Conservation (phyloP, 2,888 invertebrate species). For the Brachynemurus nebulosus region DNA sequence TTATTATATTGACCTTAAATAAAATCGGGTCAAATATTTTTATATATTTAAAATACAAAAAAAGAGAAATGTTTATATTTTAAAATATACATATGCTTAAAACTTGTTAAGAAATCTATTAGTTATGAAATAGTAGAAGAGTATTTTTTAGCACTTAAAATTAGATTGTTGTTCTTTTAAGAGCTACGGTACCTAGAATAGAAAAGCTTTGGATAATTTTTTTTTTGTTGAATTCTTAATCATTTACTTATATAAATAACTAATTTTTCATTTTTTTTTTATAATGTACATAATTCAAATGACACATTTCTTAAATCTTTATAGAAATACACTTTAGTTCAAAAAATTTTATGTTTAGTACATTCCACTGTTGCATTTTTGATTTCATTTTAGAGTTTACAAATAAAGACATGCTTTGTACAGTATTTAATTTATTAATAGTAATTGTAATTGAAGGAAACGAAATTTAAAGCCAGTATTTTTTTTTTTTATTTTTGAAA, state of each 20-base stretch:
- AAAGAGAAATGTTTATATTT: not conserved
- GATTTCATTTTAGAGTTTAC: not conserved
- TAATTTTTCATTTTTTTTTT: no score
- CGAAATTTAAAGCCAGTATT: constrained; percentile 5
- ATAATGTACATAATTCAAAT: no score
- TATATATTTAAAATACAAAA: not conserved
- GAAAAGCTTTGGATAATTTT: no score
- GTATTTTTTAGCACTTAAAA: constrained; percentile 1
- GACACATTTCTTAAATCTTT: no score
- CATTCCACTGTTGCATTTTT: constrained; percentile 1
- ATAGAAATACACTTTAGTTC: not conserved
- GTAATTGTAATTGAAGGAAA: constrained; percentile 1
- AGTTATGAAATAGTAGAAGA: no score
- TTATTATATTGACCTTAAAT: not conserved
- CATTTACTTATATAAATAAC: no score
- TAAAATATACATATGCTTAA: no score
- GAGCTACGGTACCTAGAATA: constrained; percentile 2
- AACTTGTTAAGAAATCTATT: no score
- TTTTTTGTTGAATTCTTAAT: no score
- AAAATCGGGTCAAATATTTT: not conserved
- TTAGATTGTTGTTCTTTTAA: not conserved
- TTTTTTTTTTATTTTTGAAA: constrained; percentile 1
- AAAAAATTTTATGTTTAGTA: no score
- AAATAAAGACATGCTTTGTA: not conserved
- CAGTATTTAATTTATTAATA: constrained; percentile 1